These are phyloP conservation scores for Andrena dorsata DNA, from an alignment of 2,888 invertebrate species.

Conservation along the genomic window DNA sequence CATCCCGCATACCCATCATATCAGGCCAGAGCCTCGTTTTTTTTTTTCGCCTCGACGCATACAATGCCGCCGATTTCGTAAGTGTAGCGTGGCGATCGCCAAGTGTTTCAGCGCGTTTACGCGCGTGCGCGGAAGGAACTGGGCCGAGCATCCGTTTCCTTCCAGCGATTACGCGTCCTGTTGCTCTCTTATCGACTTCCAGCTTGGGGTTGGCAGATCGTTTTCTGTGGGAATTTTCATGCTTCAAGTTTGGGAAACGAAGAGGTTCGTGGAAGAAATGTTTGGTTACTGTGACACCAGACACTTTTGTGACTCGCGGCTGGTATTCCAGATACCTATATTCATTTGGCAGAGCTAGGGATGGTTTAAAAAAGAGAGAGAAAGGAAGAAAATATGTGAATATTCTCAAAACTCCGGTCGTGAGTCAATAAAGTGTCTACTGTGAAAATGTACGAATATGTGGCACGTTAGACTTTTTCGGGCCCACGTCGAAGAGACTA, in stretches of 20 bases:
- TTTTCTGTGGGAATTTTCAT: neutral
- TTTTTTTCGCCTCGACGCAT: conserved; percentile 23
- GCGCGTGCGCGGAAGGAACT: conserved; percentile 73
- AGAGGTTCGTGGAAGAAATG: no score
- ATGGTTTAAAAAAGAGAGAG: no score
- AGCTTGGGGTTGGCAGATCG: neutral
- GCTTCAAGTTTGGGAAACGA: neutral
- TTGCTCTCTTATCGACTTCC: conserved; percentile 8
- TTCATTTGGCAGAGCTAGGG: no score
- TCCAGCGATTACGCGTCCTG: conserved; percentile 53
- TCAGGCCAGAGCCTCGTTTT: conserved; percentile 53
- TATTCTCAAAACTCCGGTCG: no score
- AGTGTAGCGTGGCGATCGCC: conserved; percentile 73
- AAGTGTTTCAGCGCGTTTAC: conserved; percentile 71
- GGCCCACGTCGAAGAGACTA: no score
- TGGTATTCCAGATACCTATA: no score
- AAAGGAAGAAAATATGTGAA: no score
- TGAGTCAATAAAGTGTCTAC: no score
- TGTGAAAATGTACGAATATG: no score
- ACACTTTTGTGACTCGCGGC: no score
- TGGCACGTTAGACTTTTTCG: no score
- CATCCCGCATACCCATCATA: conserved; percentile 52
- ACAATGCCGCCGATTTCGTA: conserved; percentile 70
- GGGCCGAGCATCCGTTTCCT: conserved; percentile 78
- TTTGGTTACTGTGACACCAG: no score